A percentile compares a stretch with the other conserved stretches of the same genome.
These are phyloP conservation scores for Lepus timidus DNA, from an alignment of 2,113 vertebrate genomes.

Conservation along the genomic window DNA sequence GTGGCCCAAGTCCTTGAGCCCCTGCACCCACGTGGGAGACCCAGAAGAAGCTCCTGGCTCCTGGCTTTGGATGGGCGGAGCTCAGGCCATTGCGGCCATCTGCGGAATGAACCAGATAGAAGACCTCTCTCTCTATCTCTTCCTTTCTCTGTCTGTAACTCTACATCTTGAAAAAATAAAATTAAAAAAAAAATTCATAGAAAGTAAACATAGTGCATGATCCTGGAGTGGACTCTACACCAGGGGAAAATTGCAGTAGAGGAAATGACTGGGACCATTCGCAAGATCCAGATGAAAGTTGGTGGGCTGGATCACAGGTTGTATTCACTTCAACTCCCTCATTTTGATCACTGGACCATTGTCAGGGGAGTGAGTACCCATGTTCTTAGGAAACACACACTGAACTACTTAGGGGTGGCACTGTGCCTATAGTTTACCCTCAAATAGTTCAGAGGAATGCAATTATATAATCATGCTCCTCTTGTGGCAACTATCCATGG, in stretches of 20 bases:
- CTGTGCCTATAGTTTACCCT: neutral
- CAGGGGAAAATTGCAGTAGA: neutral
- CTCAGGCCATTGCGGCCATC: no score
- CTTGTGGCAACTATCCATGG: neutral
- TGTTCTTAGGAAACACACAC: neutral
- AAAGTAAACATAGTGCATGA: neutral
- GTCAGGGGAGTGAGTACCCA: neutral
- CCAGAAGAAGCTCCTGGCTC: no score
- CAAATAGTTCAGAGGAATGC: neutral
- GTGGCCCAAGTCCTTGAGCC: no score
- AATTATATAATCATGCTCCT: neutral
- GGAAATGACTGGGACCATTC: neutral
- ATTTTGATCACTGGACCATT: neutral
- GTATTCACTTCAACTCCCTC: neutral
- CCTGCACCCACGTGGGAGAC: no score
- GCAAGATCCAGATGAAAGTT: constrained; percentile 23
- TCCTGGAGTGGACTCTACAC: neutral
- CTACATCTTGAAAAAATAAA: no score
- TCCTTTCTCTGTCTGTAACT: no score
- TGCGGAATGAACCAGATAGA: no score
- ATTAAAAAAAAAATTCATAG: no score
- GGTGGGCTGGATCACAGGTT: neutral
- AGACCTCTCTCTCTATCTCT: no score
- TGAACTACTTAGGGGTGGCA: neutral
- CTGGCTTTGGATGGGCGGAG: neutral